Evolutionary conservation across 2,888 invertebrate genomes (phyloP), one percentile per base, ranked within the genome.

Genomic region (Phengaris alcon): DNA sequence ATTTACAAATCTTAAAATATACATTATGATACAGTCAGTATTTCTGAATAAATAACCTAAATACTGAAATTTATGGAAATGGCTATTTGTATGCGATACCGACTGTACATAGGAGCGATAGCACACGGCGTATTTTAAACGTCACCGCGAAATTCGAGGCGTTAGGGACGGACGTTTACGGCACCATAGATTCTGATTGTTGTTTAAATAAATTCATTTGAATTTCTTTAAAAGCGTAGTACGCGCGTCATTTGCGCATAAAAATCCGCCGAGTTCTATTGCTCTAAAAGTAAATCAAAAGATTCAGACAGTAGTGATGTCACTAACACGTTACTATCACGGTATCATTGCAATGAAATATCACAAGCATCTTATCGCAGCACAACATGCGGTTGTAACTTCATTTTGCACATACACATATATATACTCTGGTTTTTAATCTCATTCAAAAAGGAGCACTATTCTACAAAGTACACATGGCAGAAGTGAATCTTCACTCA

Each of bases 311-410:
- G 72, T 72, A 72, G 72, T 72, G 15, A 72, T 72, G 72, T 72
- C 72, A 72, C 72, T 72, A 72, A 72, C 72, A 51, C n/a, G 9
- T 52, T 12, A 35, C 22, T 35, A 22, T 4, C 35, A 35, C 22
- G 15, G 15, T 51, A 70, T 52, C 12, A 35, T 72, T 35, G 72
- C 72, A 22, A 54, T 72, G 72, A 72, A 72, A 72, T 72, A 72
- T 54, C 70, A 70, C 48, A 48, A 48, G 13, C 44, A 69, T 48
- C 15, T 35, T 35, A 35, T 35, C 15, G 35, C 64, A 51, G 70
- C 70, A 70, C 70, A 4, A 64, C 64, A 64, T 35, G n/a, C 13
- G 3, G 15, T 22, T 6, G 70, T 44, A 74, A 74, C 64, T 6
- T 12, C 64, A 64, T 64, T 12, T 44, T 64, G 64, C 64, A 64